A percentile compares a stretch with the other conserved stretches of the same genome.
These are phyloP conservation scores for Philopedon plagiatum DNA, from an alignment of 2,888 invertebrate genomes.

Conservation along the genomic window DNA sequence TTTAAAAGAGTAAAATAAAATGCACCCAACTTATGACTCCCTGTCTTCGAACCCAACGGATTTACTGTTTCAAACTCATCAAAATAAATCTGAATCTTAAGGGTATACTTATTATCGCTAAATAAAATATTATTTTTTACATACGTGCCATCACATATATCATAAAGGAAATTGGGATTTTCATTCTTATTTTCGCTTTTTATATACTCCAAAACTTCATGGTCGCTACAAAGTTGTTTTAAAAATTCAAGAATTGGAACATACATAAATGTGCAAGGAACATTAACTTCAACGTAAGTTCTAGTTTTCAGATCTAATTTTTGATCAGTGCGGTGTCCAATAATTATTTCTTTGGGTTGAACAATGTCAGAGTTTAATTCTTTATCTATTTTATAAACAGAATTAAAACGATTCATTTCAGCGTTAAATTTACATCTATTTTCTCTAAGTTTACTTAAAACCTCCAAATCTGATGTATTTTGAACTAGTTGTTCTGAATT, in stretches of 20 bases:
- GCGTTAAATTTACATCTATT: background rate
- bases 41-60: conserved; percentile 51
- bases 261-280: conserved; percentile 22
- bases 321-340: conserved; percentile 5
- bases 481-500: background rate
- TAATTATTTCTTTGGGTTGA: background rate
- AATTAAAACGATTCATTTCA: background rate
- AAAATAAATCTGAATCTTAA: conserved; percentile 49
- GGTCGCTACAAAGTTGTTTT: background rate
- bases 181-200: background rate
- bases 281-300: conserved; percentile 17
- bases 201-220: background rate
- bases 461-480: background rate
- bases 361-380: background rate
- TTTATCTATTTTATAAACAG: conserved; percentile 10
- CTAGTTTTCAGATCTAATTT: background rate
- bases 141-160: conserved; percentile 1
- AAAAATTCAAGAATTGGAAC: conserved; percentile 27
- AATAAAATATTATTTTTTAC: conserved; percentile 18
- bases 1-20: conserved; percentile 49
- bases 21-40: conserved; percentile 50
- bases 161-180: background rate
- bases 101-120: conserved; percentile 10
- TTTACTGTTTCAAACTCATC: conserved; percentile 51
- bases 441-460: background rate